Evolutionary conservation across 2,888 invertebrate species (phyloP).

Genomic region (Meandrusa payeni): DNA sequence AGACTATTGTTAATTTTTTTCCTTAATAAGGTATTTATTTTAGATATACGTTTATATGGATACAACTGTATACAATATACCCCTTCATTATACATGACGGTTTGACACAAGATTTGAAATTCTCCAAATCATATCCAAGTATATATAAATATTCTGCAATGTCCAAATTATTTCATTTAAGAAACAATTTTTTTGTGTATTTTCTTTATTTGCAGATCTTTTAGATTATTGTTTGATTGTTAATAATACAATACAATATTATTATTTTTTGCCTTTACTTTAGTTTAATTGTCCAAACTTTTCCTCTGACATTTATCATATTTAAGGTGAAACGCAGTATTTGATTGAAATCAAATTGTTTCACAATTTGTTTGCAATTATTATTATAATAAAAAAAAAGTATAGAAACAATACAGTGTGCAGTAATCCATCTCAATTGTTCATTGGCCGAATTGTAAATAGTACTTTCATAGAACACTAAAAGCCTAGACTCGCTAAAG

Average conservation of each 20-base stretch:
- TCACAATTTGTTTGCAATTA: too few relatives aligned
- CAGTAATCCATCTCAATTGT: too few relatives aligned
- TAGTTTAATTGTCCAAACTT: conserved; percentile 66
- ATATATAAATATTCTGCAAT: conserved; percentile 35
- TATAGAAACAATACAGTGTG: too few relatives aligned
- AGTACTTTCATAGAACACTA: conserved; percentile 3
- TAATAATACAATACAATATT: conserved; percentile 26
- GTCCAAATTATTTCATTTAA: conserved; percentile 46
- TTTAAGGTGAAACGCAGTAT: conserved; percentile 28
- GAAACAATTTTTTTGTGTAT: conserved; percentile 15
- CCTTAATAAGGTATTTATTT: conserved; percentile 79
- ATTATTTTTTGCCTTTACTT: conserved; percentile 55
- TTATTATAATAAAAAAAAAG: too few relatives aligned
- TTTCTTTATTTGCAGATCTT: conserved; percentile 9
- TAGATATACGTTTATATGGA: conserved; percentile 75
- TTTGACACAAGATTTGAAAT: conserved; percentile 36
- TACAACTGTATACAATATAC: conserved; percentile 75
- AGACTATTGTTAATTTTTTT: conserved; percentile 66
- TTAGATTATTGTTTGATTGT: conserved; percentile 15
- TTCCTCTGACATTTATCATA: conserved; percentile 41
- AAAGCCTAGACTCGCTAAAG: conserved; percentile 15
- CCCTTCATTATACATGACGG: conserved; percentile 38
- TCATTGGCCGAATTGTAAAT: neutral
- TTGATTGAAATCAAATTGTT: conserved; percentile 17
- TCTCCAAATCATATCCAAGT: conserved; percentile 32